These are phyloP conservation scores for Xestia ashworthii DNA, from an alignment of 2,888 invertebrate species.

Conservation along the genomic window DNA sequence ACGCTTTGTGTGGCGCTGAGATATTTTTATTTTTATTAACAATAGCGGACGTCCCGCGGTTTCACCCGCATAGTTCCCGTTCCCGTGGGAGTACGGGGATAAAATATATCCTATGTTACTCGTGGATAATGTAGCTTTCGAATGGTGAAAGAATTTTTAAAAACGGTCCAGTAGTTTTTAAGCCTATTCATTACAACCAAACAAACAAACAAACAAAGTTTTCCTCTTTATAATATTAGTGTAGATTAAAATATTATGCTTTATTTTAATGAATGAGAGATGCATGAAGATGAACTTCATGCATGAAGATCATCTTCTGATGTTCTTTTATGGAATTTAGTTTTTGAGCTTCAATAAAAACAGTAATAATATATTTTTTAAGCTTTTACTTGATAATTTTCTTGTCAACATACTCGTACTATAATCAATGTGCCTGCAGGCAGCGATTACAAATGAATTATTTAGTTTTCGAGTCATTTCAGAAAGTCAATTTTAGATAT, in stretches of 20 bases:
- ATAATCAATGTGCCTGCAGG: no score
- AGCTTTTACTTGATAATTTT: not conserved
- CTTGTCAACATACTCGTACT: not conserved
- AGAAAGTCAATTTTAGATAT: not conserved
- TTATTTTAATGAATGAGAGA: conserved; percentile 16
- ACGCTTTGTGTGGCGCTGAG: conserved; percentile 21
- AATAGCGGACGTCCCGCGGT: no score
- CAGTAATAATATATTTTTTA: not conserved
- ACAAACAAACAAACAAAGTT: no score
- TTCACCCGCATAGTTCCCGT: no score
- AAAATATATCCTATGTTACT: no score
- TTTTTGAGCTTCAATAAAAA: not conserved
- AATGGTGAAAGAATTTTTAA: no score
- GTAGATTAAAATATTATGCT: not conserved
- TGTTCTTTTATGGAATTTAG: not conserved
- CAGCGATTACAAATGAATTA: not conserved
- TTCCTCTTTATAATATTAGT: no score
- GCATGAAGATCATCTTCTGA: no score
- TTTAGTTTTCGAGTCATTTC: not conserved
- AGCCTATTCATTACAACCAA: no score
- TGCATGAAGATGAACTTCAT: not conserved
- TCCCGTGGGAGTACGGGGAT: no score
- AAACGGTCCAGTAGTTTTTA: no score
- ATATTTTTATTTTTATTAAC: conserved; percentile 9
- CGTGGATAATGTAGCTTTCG: no score